Conservation (phyloP, 2,113 vertebrate species). For the Chitala chitala region DNA sequence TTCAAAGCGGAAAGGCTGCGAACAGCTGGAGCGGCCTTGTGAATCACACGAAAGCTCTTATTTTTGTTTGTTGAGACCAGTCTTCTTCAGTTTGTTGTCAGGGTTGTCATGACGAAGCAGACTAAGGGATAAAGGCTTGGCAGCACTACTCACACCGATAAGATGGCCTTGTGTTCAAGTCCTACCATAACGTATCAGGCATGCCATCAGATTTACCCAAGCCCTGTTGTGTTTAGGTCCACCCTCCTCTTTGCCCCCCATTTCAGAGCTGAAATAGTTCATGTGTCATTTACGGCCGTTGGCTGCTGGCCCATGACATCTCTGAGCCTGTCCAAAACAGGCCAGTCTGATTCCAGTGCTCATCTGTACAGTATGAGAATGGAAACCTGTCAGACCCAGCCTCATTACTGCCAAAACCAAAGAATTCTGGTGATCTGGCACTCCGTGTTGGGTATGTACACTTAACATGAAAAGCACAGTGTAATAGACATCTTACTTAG, state of each 20-base stretch:
- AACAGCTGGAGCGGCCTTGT: too few relatives aligned
- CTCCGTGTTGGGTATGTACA: too few relatives aligned
- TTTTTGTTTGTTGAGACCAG: neutral
- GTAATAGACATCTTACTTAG: too few relatives aligned
- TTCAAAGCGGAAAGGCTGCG: too few relatives aligned
- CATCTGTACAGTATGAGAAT: neutral
- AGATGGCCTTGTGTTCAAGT: neutral
- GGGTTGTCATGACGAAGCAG: constrained; percentile 13
- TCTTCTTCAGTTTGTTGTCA: constrained; percentile 12
- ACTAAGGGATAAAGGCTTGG: neutral
- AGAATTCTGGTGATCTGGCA: constrained; percentile 9
- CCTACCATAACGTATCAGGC: neutral
- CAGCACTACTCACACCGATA: neutral
- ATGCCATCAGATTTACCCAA: neutral
- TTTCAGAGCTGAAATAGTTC: neutral
- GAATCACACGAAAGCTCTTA: constrained; percentile 19
- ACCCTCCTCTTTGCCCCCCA: neutral
- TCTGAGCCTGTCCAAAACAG: neutral
- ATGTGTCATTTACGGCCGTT: neutral
- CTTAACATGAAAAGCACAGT: too few relatives aligned
- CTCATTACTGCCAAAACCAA: neutral
- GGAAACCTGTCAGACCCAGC: neutral
- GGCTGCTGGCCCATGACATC: neutral
- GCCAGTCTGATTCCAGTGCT: neutral
- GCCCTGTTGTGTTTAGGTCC: neutral